Percentiles rank a stretch among this genome's conserved stretches.
phyloP scores from a whole-genome alignment of 2,888 invertebrate genomes.

The Arctia plantaginis region DNA sequence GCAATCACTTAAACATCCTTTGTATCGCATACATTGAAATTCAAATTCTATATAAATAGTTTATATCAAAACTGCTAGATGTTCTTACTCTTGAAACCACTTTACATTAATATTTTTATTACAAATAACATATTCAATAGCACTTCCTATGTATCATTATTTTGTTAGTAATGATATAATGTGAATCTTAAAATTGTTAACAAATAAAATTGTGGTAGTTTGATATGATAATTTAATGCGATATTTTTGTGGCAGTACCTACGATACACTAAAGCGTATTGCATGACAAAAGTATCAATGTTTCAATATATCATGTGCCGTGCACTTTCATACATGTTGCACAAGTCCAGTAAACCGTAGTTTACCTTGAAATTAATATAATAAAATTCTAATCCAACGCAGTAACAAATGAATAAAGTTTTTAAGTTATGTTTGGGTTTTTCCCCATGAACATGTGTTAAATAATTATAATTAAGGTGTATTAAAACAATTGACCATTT shows the following conservation, averaged over 20 bases:
- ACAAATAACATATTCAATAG: background rate
- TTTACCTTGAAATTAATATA: background rate
- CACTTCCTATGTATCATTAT: background rate
- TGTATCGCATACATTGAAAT: background rate
- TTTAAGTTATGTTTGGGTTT: background rate
- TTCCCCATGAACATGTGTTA: background rate
- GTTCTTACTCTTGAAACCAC: background rate
- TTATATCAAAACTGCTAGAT: background rate
- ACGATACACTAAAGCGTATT: background rate
- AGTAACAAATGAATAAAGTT: background rate
- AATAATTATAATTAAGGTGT: background rate
- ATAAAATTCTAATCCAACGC: background rate
- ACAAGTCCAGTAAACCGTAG: background rate
- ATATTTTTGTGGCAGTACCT: background rate
- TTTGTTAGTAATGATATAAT: too few species aligned
- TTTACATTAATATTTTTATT: background rate
- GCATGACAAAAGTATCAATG: too few species aligned
- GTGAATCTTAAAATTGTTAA: background rate
- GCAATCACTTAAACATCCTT: too few species aligned
- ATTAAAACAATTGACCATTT: background rate
- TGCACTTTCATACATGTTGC: too few species aligned
- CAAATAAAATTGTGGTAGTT: background rate
- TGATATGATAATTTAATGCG: background rate
- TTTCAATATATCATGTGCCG: too few species aligned
- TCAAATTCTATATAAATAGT: background rate